phyloP scores from a whole-genome alignment of 2,888 invertebrate species.

The Dusona sp. region DNA sequence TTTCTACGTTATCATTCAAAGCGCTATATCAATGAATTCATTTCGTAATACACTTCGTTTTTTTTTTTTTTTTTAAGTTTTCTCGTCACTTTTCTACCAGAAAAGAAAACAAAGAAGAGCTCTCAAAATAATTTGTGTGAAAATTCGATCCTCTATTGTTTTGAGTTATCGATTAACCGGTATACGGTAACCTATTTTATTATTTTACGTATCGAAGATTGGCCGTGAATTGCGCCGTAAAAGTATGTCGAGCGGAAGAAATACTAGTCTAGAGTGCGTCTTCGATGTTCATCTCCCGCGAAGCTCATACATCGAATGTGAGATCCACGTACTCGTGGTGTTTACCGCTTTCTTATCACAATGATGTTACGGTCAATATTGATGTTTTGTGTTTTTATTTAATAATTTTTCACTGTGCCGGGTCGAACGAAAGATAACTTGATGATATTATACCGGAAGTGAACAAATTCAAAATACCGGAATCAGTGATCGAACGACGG shows the following conservation, averaged over 20 bases:
- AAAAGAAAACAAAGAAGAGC: neutral
- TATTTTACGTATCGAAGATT: conserved; percentile 22
- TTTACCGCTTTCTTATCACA: conserved; percentile 53
- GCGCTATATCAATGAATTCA: neutral
- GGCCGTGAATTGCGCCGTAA: conserved; percentile 49
- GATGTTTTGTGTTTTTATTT: neutral
- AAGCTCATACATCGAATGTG: conserved; percentile 40
- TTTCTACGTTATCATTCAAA: neutral
- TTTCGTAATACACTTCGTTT: neutral
- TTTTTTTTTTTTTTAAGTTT: neutral
- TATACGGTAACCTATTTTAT: conserved; percentile 49
- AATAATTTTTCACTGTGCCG: neutral
- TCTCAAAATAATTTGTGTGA: neutral
- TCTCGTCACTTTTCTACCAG: neutral
- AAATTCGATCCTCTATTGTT: neutral
- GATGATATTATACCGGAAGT: neutral
- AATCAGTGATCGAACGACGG: neutral
- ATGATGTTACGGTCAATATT: conserved; percentile 22
- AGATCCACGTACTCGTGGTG: conserved; percentile 22
- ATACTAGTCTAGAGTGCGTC: conserved; percentile 50
- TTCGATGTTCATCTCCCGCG: conserved; percentile 66
- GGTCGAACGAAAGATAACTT: neutral
- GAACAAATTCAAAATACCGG: neutral
- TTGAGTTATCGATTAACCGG: neutral
- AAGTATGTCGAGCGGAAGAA: conserved; percentile 70